These are phyloP conservation scores for Rhysida immarginata DNA, from an alignment of 1,140 invertebrate genomes.

Conservation along the genomic window DNA sequence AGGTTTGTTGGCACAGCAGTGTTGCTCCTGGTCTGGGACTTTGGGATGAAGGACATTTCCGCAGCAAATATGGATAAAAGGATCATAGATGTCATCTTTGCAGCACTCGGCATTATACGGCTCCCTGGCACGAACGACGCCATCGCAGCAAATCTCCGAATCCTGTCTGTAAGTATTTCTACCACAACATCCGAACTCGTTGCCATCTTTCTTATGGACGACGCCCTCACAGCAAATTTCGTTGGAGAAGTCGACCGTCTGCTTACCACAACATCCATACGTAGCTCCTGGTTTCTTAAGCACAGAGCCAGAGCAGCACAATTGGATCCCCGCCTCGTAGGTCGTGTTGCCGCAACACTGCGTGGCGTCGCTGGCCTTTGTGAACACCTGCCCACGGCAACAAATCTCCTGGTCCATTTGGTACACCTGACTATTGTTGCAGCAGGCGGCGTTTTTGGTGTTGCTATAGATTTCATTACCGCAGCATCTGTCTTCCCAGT, in stretches of 20 bases:
- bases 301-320: neutral
- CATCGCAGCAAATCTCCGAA: neutral
- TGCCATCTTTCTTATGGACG: neutral
- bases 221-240: constrained; percentile 3
- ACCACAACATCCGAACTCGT: neutral
- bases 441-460: neutral
- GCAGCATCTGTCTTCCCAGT: neutral
- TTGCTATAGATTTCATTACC: neutral
- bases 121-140: neutral
- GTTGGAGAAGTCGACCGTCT: neutral
- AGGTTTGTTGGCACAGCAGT: neutral
- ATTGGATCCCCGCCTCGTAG: neutral
- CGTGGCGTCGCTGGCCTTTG: neutral
- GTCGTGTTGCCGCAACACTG: neutral
- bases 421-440: neutral
- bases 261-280: neutral
- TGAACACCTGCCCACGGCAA: neutral
- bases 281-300: neutral
- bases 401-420: neutral
- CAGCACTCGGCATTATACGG: neutral
- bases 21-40: neutral
- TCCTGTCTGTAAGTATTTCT: neutral
- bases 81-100: neutral
- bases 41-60: neutral
- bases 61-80: neutral